phyloP scores from a whole-genome alignment of 2,797 vertebrate genomes.

The Synanceia verrucosa region DNA sequence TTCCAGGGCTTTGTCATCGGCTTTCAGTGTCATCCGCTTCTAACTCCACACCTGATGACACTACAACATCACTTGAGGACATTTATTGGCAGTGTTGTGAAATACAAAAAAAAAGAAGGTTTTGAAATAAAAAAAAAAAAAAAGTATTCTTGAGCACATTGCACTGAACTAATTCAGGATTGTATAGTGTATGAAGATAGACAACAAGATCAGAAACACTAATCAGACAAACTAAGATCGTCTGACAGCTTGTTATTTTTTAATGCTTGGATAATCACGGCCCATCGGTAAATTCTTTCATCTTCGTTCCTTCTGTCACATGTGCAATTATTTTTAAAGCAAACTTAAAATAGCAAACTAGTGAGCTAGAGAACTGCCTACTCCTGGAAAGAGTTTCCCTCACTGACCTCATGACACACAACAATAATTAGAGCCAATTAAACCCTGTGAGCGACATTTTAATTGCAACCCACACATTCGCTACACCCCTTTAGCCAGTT shows the following conservation, averaged over 20 bases:
- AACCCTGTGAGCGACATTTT: conserved; percentile 50
- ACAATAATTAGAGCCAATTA: conserved; percentile 61
- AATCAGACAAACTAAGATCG: background rate
- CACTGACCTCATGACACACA: conserved; percentile 52
- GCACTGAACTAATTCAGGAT: background rate
- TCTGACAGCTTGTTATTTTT: background rate
- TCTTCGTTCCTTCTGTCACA: background rate
- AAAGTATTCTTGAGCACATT: background rate
- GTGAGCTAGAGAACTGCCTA: background rate
- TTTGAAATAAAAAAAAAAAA: background rate
- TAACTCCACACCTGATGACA: background rate
- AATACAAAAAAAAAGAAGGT: background rate
- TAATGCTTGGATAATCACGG: background rate
- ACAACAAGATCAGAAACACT: background rate
- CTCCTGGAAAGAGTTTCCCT: conserved; percentile 13
- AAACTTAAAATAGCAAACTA: background rate
- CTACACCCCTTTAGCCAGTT: conserved; percentile 47
- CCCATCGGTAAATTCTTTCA: background rate
- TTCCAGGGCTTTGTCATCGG: too few species aligned
- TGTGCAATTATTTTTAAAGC: background rate
- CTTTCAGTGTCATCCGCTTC: background rate
- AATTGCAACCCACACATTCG: conserved; percentile 55
- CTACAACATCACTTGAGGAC: too few species aligned
- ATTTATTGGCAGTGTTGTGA: background rate
- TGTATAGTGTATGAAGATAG: background rate